Evolutionary conservation across 2,113 vertebrate species (phyloP).

Genomic region (Miniopterus natalensis): DNA sequence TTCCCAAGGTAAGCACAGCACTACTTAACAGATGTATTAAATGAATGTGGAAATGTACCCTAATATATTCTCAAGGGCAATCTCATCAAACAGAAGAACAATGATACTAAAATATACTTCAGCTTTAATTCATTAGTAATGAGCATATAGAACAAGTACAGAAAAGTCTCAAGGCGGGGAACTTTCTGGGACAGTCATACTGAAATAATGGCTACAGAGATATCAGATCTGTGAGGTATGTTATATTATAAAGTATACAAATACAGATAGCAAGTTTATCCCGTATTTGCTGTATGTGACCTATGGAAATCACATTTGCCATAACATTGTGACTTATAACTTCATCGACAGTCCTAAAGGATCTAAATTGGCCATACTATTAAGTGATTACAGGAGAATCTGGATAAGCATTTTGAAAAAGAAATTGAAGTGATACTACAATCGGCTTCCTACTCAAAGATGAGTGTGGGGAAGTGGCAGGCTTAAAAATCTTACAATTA

Average conservation of each 20-base stretch:
- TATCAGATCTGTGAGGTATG: neutral
- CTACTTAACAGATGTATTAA: neutral
- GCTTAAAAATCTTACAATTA: neutral
- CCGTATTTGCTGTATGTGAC: neutral
- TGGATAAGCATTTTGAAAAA: constrained; percentile 23
- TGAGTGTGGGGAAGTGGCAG: neutral
- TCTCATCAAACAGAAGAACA: neutral
- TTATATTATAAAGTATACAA: neutral
- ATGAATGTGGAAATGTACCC: neutral
- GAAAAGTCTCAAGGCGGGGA: neutral
- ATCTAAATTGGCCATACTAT: constrained; percentile 25
- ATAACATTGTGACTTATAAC: neutral
- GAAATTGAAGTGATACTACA: constrained; percentile 18
- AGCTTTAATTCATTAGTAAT: neutral
- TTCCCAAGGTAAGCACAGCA: neutral
- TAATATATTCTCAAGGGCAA: constrained; percentile 25
- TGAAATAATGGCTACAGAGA: constrained; percentile 10
- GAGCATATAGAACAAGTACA: neutral
- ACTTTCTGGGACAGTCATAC: neutral
- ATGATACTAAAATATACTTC: neutral
- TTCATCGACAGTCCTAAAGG: constrained; percentile 35
- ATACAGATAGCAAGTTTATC: neutral
- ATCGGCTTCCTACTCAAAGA: constrained; percentile 30
- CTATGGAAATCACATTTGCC: constrained; percentile 3
- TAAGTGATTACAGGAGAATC: neutral